Percentiles rank a stretch among this genome's conserved stretches.
Evolutionary conservation across 1,140 invertebrate species (phyloP).

Genomic region (Nephila pilipes): DNA sequence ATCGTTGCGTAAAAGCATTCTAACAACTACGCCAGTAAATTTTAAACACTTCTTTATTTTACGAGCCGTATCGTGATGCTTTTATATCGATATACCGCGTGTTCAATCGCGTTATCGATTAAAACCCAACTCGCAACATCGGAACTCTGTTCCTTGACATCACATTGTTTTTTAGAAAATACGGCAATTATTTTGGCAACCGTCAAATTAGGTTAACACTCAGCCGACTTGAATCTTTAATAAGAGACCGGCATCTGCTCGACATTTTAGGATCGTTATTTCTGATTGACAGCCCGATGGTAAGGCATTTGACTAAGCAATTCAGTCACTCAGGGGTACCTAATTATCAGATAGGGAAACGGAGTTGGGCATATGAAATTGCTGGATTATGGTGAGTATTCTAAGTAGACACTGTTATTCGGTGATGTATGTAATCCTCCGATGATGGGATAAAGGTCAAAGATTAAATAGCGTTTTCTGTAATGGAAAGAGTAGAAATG

Average conservation of each 20-base stretch:
- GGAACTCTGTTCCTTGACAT: background rate
- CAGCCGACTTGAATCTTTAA: background rate
- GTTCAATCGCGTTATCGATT: background rate
- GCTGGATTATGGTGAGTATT: background rate
- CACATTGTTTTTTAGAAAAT: constrained; percentile 24
- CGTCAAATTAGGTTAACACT: constrained; percentile 28
- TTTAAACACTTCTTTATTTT: background rate
- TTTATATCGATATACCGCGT: background rate
- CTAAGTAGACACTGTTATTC: background rate
- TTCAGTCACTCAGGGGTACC: constrained; percentile 22
- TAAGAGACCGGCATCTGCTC: background rate
- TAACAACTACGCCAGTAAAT: background rate
- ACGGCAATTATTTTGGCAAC: constrained; percentile 22
- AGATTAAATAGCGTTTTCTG: background rate
- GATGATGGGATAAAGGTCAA: background rate
- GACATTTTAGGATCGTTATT: constrained; percentile 33
- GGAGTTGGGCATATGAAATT: background rate
- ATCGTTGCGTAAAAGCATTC: background rate
- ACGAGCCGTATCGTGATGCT: background rate
- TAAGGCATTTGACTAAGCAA: constrained; percentile 6
- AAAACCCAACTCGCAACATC: background rate
- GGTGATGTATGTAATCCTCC: background rate
- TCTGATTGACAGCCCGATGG: constrained; percentile 1
- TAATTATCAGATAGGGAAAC: constrained; percentile 16
- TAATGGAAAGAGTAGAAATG: background rate